Evolutionary conservation across 2,888 invertebrate genomes (phyloP), one percentile per base, ranked within the genome.

Genomic region (Odontothrips loti): DNA sequence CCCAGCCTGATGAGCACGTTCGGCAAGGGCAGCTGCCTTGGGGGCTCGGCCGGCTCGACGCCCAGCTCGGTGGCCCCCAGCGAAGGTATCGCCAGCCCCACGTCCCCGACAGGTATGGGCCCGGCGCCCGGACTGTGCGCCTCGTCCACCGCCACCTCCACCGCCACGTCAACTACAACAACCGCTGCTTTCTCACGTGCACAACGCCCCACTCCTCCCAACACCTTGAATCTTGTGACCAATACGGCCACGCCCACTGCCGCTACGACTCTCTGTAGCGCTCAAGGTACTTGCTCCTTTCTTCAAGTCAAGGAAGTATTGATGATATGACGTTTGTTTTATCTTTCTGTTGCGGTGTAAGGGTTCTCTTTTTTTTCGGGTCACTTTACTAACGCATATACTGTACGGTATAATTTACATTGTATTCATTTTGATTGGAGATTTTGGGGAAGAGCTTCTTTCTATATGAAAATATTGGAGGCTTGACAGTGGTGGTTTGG

Each of bases 131-230:
- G 83, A 27, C 81, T 15, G 81, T 81, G 81, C 80, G 82, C 79
- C 82, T 83, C 83, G 80, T 82, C 80, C 8, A 79, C 83, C 78
- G 81, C 82, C 27, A 82, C 82, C n/a, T 80, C 83, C 81, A 80
- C 80, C 51, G 68, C 83, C 80, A 81, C 82, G 75, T 79, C 83
- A 34, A 80, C 83, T 82, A 83, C 83, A 20, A 78, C 82, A 47
- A 80, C 82, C 80, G 82, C 82, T 43, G 68, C 79, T 63, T 63
- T 82, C 75, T 79, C 87, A 8, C 85, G 89, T 80, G 92, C 92
- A 80, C 92, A 93, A 43, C 89, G 94, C 85, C 95, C 95, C 1
- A 94, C 94, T 84, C 93, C 95, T 85, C 95, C 95, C 80, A 95
- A 94, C 87, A 95, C 95, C 63, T 88, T 95, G 83, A 95, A 94